Evolutionary conservation across 2,888 invertebrate species (phyloP), one percentile per base, ranked within the genome.

Genomic region (Philaethria dido): DNA sequence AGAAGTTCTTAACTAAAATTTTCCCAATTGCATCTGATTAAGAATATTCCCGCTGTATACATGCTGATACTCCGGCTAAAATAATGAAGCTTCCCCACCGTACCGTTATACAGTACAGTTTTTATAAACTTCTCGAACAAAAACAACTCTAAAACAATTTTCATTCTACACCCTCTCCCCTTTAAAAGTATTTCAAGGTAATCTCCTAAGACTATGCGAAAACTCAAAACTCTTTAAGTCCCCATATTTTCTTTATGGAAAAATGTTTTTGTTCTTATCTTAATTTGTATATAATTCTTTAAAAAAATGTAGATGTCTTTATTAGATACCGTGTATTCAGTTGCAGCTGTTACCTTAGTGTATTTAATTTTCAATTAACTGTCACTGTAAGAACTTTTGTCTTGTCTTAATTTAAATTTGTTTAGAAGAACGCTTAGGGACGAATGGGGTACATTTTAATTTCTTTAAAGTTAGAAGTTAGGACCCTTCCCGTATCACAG

Each of bases 201-300:
- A 91, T 89, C 87, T 86, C 80, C 82, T 81, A 81, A 87, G 87
- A 88, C 88, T 86, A 85, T 84, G 84, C 81, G 78, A 86, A 87
- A 88, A 83, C 80, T 80, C 79, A 71, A 78, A 89, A 87, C 82
- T 85, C 82, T 85, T 88, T 85, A 85, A 88, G 84, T 81, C 80
- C 79, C 80, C 80, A 83, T 84, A 84, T 86, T 88, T 88, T 84
- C 82, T 86, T 87, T 86, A 83, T 81, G 83, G 80, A 81, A 80
- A 83, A 88, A 85, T 84, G 81, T 84, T 81, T 84, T 85, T 83
- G 71, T 70, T 68, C 55, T 50, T 65, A 62, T 44, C 66, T 62
- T 70, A 72, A 73, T 73, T 84, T 80, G 79, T 74, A 77, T 76
- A 74, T 74, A 65, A 45, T 63, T 63, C 64, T 71, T 55, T 60